Base-by-base conservation (phyloP, 2,113 vertebrate species). In the Callipepla squamata region DNA sequence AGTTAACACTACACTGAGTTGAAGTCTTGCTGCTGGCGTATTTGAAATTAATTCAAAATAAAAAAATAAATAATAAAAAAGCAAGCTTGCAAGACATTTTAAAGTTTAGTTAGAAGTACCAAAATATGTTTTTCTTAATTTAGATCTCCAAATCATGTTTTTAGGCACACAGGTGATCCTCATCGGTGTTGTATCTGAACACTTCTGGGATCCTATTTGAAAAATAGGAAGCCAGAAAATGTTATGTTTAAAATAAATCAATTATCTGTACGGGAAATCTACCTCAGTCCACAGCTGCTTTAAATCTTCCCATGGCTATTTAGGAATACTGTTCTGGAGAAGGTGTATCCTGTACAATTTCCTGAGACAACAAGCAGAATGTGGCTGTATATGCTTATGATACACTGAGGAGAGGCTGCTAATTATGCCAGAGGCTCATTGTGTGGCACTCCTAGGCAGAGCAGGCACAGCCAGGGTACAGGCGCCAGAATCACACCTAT, bases 1-100 rank as follows among this genome's bases (percentile, higher is more conserved):
- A 97, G 87, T 96, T 97, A 97, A 96, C 94, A 96, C 78, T 92
- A 93, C 88, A 89, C 57, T 95, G 96, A 97, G 90, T 92, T 93
- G 96, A 96, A 97, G 92, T 95, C 62, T 90, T 95, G 85, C 92
- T 96, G 84, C 85, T 82, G 89, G 95, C 78, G 95, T 95, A 96
- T 96, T 94, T 94, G 59, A 92, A 96, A 91, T 74, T 82, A 76
- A 92, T 86, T 82, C 57, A 7, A 34, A 40, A 40, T 40, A 40
- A 40, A 13, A 40, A 40, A 40, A 40, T 12, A 40, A 40, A 40
- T 13, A 40, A 12, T 13, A 79, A 87, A 67, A 61, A 23, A 32
- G 6, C 26, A 80, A 87, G 76, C 30, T 84, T 3, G 4, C 8
- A 81, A 92, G 13, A 76, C 12, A 47, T 77, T 89, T 78, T 65